A percentile compares a stretch with the other conserved stretches of the same genome.
These are phyloP conservation scores for Petrocephalus microphthalmus DNA, from an alignment of 2,113 vertebrate genomes.

Conservation along the genomic window DNA sequence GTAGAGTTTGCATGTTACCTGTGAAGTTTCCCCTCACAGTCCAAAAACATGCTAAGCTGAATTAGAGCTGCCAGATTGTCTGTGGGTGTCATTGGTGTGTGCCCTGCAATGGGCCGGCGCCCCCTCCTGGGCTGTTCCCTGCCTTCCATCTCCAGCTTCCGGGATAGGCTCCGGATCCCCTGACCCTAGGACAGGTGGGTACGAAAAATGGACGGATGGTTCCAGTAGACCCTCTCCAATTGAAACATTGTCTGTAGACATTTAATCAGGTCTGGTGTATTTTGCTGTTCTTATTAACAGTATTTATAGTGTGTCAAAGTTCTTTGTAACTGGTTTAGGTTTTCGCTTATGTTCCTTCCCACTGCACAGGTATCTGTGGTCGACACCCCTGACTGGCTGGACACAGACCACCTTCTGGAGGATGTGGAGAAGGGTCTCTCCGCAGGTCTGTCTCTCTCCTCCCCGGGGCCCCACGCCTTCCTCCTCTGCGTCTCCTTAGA, in stretches of 20 bases:
- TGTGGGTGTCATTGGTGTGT: background rate
- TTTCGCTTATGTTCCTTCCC: background rate
- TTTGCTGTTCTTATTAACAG: background rate
- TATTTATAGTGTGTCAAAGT: background rate
- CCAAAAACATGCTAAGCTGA: too few relatives aligned
- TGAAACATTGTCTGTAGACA: background rate
- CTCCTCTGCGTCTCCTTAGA: conserved; percentile 62
- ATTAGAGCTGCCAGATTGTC: too few relatives aligned
- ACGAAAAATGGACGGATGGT: background rate
- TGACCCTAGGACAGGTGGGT: background rate
- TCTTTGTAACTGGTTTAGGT: background rate
- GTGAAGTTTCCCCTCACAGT: too few relatives aligned
- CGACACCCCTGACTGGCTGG: conserved; percentile 63
- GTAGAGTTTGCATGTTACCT: too few relatives aligned
- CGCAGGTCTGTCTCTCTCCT: conserved; percentile 52
- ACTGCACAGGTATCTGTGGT: conserved; percentile 55
- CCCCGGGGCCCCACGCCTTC: conserved; percentile 62
- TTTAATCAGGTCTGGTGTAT: background rate
- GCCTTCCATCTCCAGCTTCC: background rate
- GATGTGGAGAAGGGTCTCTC: conserved; percentile 55
- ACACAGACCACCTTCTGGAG: conserved; percentile 44
- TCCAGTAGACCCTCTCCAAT: background rate
- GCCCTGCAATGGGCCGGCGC: background rate
- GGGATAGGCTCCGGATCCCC: background rate
- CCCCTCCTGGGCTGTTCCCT: background rate